Base-by-base conservation (phyloP, 2,113 vertebrate species). In the Barbus barbus region DNA sequence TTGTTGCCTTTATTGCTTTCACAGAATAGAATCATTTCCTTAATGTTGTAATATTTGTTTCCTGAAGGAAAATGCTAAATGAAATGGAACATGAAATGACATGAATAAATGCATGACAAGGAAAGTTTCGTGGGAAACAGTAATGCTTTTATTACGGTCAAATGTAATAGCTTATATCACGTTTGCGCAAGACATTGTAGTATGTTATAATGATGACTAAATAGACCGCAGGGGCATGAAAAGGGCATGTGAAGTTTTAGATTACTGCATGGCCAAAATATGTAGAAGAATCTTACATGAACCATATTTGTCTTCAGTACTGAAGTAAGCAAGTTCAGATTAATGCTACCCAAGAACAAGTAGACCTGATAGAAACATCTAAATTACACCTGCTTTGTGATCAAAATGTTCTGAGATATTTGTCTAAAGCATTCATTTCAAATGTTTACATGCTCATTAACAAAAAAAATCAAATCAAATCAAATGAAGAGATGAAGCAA, bases 21-120 rank as follows among this genome's bases (percentile, higher is more conserved):
- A 38, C 9, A 24, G 18, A 28, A 51, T 36, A 53, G 0, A 48
- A 81, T 53, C 0, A 26, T 79, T 38, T 44, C n/a, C 24, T 63
- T 79, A 44, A 63, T 79, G 38, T 26, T 1, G 9, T 20, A 46
- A 28, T 79, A 79, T 44, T 22, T 67, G 46, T 71, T 38, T 33
- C 31, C 65, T 38, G 22, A 26, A 53, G 18, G 31, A 78, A 78
- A 60, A 38, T n/a, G 53, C 18, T 6, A n/a, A 56, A 60, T 33
- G 31, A 78, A 56, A 58, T 56, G 28, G 28, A 81, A 80, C 58
- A 48, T 63, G 60, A 41, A 26, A 80, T 24, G 53, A 33, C 31
- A 60, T 33, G 48, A 76, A 33, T 60, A 78, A 60, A 78, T 78
- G 51, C 75, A 78, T 24, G 22, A 78, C 53, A 4, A 24, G 44